phyloP scores from a whole-genome alignment of 2,888 invertebrate genomes.

The Sarcophaga variegata region DNA sequence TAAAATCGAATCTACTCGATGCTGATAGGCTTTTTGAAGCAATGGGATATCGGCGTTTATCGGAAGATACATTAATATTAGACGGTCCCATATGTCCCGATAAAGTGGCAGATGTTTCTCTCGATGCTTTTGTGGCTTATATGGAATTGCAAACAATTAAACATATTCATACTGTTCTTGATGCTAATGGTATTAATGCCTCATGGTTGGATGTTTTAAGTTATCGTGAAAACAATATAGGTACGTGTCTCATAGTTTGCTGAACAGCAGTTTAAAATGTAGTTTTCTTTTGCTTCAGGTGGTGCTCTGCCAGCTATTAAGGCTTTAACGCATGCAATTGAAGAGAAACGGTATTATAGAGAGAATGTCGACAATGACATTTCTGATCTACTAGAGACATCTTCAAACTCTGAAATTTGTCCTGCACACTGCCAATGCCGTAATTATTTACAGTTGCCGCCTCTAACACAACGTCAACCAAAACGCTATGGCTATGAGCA shows the following conservation, averaged over 20 bases:
- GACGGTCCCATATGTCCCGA: constrained; percentile 92
- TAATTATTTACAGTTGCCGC: constrained; percentile 21
- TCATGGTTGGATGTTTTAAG: constrained; percentile 87
- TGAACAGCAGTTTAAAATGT: not conserved
- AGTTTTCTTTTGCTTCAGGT: constrained; percentile 70
- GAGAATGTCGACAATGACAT: constrained; percentile 56
- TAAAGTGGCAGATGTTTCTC: constrained; percentile 89
- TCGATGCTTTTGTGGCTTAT: constrained; percentile 92
- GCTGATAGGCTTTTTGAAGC: constrained; percentile 89
- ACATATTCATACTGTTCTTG: constrained; percentile 87
- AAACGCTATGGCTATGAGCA: not conserved
- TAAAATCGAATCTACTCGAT: constrained; percentile 90
- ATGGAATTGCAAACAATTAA: constrained; percentile 94
- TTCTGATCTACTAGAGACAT: constrained; percentile 50
- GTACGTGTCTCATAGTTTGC: constrained; percentile 63
- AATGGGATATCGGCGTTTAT: constrained; percentile 90
- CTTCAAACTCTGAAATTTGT: constrained; percentile 15
- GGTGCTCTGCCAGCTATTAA: constrained; percentile 78
- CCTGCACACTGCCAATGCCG: constrained; percentile 50
- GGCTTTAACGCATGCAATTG: constrained; percentile 76
- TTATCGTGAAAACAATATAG: constrained; percentile 79
- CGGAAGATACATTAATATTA: constrained; percentile 83
- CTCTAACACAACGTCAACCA: constrained; percentile 21
- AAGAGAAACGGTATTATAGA: constrained; percentile 75
- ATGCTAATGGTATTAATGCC: constrained; percentile 83